Percentiles rank a stretch among this genome's conserved stretches.
phyloP scores from a whole-genome alignment of 2,113 vertebrate species.

The Ailuropoda melanoleuca region DNA sequence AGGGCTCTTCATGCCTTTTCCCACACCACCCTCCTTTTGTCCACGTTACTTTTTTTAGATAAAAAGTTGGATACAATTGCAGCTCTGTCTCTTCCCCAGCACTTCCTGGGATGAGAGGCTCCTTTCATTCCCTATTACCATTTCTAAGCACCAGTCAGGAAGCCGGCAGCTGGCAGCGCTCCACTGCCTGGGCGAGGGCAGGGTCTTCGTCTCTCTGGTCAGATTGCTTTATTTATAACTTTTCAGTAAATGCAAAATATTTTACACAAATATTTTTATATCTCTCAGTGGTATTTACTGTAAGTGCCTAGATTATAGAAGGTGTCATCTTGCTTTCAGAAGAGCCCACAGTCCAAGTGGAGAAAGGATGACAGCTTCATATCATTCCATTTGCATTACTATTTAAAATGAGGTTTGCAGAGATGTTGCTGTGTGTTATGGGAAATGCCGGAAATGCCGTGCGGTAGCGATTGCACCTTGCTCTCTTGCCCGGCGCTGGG shows the following conservation, averaged over 20 bases:
- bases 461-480: background rate
- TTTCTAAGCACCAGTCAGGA: constrained; percentile 43
- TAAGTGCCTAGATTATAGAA: background rate
- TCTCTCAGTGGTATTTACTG: constrained; percentile 26
- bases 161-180: background rate
- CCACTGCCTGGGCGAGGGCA: background rate
- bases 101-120: constrained; percentile 61
- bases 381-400: background rate
- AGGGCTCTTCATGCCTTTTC: background rate
- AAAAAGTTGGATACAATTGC: constrained; percentile 42
- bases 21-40: constrained; percentile 20
- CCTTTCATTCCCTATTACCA: constrained; percentile 42
- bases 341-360: background rate
- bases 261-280: background rate
- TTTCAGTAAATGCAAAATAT: constrained; percentile 50
- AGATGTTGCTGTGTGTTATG: background rate
- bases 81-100: constrained; percentile 46
- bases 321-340: constrained; percentile 30
- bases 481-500: background rate
- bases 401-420: constrained; percentile 27
- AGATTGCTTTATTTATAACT: constrained; percentile 55
- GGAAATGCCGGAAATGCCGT: background rate
- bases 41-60: background rate
- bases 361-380: background rate
- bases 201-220: constrained; percentile 16